Evolutionary conservation across 2,888 invertebrate genomes (phyloP), one percentile per base, ranked within the genome.

Genomic region (Branchipolynoe longqiensis): DNA sequence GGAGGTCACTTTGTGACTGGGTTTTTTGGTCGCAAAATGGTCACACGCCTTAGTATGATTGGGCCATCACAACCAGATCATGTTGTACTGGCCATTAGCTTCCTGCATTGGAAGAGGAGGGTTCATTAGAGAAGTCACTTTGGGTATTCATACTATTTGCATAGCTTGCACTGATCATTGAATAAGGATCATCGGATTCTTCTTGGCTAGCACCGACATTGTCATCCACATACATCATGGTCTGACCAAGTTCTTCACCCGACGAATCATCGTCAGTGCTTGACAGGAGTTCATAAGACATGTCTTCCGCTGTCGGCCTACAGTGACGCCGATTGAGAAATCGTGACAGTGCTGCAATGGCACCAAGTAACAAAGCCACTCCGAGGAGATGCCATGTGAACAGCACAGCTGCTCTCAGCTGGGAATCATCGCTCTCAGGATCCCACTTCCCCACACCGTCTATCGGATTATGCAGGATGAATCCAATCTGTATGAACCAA

Each of bases 401-500:
- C 40, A 85, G 14, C n/a, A 74, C 6, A 2, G 38, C 4, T 14
- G 82, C 59, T 3, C 22, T 31, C 4, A 62, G 22, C 41, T 33
- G 40, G 28, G 33, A 38, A 12, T 85, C 82, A 25, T 81, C 40
- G 38, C 54, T 62, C 4, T 56, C 4, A 18, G 2, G 38, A 36
- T 85, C 54, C 78, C 84, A 56, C 28, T 56, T 36, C 22, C 58
- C 22, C 3, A 36, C n/a, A n/a, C 64, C 83, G 2, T 0, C 83
- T 73, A 64, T 25, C 14, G 94, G 94, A 31, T 93, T 91, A 89
- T 94, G 93, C 14, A 94, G 89, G 73, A 94, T 92, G 87, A 93
- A 93, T 1, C 93, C 94, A 31, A 94, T 91, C 86, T 93, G 92
- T 83, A 90, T 92, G 88, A 93, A 94, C 94, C 94, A 94, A 22